These are phyloP conservation scores for Balanococcus diminutus DNA, from an alignment of 2,888 invertebrate genomes.

Conservation along the genomic window DNA sequence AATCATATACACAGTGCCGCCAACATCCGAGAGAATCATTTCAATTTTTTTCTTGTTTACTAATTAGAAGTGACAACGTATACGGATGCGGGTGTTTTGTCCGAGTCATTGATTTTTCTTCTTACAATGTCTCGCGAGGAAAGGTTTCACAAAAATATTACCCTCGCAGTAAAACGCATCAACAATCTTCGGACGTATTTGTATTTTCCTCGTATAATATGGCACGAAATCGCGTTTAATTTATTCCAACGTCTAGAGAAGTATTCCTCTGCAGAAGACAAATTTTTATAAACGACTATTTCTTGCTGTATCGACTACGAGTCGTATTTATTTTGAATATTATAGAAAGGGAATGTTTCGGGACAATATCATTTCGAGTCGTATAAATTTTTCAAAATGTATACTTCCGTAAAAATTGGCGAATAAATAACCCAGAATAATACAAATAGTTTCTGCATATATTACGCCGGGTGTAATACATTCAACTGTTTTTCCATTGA, in stretches of 20 bases:
- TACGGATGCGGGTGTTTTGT: background rate
- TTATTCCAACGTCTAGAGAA: background rate
- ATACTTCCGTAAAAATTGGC: conserved; percentile 42
- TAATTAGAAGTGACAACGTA: conserved; percentile 29
- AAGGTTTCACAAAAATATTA: background rate
- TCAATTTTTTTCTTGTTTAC: background rate
- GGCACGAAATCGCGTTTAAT: background rate
- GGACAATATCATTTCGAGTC: conserved; percentile 42
- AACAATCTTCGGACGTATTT: background rate
- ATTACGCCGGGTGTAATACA: conserved; percentile 39
- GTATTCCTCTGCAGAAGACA: background rate
- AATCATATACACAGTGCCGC: conserved; percentile 42
- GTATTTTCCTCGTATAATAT: background rate
- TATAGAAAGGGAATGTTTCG: conserved; percentile 42
- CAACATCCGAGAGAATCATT: background rate
- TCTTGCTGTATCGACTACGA: conserved; percentile 4
- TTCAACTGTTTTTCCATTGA: conserved; percentile 32
- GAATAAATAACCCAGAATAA: conserved; percentile 54
- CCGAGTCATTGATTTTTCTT: background rate
- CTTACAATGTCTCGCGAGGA: background rate
- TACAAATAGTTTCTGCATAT: conserved; percentile 50
- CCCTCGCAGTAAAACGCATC: background rate
- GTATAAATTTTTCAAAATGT: conserved; percentile 50
- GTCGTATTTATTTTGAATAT: conserved; percentile 26
- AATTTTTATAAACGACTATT: conserved; percentile 18